A percentile compares a stretch with the other conserved stretches of the same genome.
These are phyloP conservation scores for Cyclina sinensis DNA, from an alignment of 1,140 invertebrate genomes.

Conservation along the genomic window DNA sequence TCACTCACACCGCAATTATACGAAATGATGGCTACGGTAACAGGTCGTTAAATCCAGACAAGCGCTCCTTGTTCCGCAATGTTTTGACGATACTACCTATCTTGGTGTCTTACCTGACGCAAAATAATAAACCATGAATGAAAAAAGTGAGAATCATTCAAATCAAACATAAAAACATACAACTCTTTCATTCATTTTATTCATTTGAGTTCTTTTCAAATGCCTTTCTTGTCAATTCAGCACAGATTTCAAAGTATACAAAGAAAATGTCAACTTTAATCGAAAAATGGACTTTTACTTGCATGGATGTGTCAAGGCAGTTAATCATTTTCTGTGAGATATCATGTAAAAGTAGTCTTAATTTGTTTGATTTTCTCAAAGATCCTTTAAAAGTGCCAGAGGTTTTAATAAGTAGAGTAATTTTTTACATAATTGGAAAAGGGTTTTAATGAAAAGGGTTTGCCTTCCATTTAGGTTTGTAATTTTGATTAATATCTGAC, in stretches of 20 bases:
- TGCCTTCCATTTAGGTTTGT: background rate
- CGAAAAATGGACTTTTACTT: slow-evolving; percentile 40
- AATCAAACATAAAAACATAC: slow-evolving; percentile 48
- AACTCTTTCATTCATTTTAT: slow-evolving; percentile 27
- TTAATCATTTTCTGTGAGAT: slow-evolving; percentile 1
- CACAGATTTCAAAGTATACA: slow-evolving; percentile 9
- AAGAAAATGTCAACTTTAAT: slow-evolving; percentile 41
- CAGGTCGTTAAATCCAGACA: slow-evolving; percentile 60
- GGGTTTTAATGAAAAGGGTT: background rate
- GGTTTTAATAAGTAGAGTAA: background rate
- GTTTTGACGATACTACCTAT: slow-evolving; percentile 41
- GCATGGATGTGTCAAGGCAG: background rate
- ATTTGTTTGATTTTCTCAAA: slow-evolving; percentile 21
- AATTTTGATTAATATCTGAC: background rate
- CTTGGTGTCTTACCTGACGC: slow-evolving; percentile 21
- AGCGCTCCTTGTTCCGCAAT: slow-evolving; percentile 33
- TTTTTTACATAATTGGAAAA: background rate
- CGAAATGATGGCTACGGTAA: slow-evolving; percentile 30
- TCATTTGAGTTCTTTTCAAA: slow-evolving; percentile 41
- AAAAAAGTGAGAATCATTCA: slow-evolving; percentile 31
- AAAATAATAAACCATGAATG: slow-evolving; percentile 35
- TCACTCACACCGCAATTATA: slow-evolving; percentile 37
- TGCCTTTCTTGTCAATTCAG: slow-evolving; percentile 19
- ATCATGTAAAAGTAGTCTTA: slow-evolving; percentile 1
- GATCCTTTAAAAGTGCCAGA: slow-evolving; percentile 1